phyloP scores from a whole-genome alignment of 2,797 vertebrate genomes.

The Gorsachius magnificus region DNA sequence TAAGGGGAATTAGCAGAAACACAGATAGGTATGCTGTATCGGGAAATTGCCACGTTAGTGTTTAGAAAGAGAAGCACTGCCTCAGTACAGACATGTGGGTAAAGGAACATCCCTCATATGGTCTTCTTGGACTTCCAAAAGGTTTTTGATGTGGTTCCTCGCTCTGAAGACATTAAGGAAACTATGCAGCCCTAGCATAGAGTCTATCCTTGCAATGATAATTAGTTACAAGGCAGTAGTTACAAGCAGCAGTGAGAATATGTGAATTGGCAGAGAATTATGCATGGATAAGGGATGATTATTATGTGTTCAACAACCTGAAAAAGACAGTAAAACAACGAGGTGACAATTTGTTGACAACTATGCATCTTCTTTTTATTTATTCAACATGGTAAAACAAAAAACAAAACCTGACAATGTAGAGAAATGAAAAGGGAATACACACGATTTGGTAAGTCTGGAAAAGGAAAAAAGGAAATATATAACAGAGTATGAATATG shows the following conservation, averaged over 20 bases:
- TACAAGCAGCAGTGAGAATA: background rate
- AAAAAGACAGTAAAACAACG: background rate
- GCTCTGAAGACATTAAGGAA: background rate
- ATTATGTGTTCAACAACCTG: background rate
- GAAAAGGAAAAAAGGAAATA: background rate
- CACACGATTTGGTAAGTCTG: background rate
- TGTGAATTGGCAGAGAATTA: background rate
- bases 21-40: background rate
- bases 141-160: background rate
- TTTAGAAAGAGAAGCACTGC: background rate
- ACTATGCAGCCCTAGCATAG: background rate
- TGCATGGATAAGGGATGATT: background rate
- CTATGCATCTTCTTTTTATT: background rate
- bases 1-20: background rate
- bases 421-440: background rate
- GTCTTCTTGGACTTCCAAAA: background rate
- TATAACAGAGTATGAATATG: background rate
- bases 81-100: background rate
- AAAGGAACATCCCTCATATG: background rate
- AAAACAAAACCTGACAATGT: background rate
- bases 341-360: background rate
- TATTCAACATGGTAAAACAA: background rate
- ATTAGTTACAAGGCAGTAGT: background rate
- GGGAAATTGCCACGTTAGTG: background rate
- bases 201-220: background rate